Conservation (phyloP, 2,797 vertebrate genomes). For the Nasua narica region DNA sequence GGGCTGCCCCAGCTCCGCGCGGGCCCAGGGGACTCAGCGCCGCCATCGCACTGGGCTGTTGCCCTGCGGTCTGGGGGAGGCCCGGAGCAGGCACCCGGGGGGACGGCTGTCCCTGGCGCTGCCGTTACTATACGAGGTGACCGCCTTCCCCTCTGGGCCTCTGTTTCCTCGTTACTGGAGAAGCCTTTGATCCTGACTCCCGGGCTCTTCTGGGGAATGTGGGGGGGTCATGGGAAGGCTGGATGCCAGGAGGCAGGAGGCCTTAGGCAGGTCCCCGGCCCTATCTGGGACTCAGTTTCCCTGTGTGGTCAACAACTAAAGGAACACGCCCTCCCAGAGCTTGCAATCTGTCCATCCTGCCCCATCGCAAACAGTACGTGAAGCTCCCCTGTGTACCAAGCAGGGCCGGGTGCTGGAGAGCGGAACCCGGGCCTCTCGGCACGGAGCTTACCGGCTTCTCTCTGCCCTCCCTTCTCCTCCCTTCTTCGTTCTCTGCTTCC, state of each 20-base stretch:
- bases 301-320: neutral
- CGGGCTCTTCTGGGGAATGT: neutral
- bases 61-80: neutral
- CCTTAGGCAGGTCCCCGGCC: neutral
- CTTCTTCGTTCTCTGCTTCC: neutral
- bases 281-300: neutral
- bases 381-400: neutral
- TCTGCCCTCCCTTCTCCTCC: rapidly evolving
- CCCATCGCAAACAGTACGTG: too few relatives aligned
- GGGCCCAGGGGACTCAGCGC: neutral
- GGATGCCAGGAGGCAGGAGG: neutral
- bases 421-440: rapidly evolving
- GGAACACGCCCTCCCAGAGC: neutral
- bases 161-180: neutral
- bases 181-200: neutral
- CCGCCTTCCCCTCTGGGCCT: neutral
- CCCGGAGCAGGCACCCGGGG: rapidly evolving
- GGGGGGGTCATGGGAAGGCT: rapidly evolving
- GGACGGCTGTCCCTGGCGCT: neutral
- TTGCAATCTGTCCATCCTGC: rapidly evolving
- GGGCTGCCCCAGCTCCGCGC: rapidly evolving
- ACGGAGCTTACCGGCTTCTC: rapidly evolving
- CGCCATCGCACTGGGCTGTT: neutral
- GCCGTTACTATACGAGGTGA: rapidly evolving
- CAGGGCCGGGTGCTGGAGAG: neutral